Base-by-base conservation (phyloP, 1,140 invertebrate species). In the Euborellia annulipes region DNA sequence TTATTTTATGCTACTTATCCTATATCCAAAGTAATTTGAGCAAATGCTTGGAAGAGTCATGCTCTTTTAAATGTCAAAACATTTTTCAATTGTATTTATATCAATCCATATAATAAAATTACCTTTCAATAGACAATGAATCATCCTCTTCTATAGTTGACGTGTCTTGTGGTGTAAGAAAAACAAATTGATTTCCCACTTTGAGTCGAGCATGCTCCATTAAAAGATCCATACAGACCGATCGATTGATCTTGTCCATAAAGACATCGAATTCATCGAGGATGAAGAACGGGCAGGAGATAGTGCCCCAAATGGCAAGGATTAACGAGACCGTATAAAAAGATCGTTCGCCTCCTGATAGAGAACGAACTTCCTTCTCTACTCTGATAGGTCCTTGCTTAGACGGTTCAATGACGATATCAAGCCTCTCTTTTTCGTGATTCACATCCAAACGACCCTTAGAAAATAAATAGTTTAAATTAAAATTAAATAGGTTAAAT, bases 211-310 rank as follows among this genome's bases (percentile, higher is more conserved):
- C 76, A 58, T 82, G 74, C 46, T 69, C 58, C 18, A 84, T 56
- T 8, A 85, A 63, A 44, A 84, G 67, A 47, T 79, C 69, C 59
- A 83, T 73, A 34, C 79, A 76, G 36, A 72, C 69, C 48, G 71
- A 68, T 11, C 81, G 69, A 60, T 84, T 84, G 4, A 82, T 65
- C 58, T 79, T 75, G 59, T 86, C 92, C 85, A 98, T 96, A 61
- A 92, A 98, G 0, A 98, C 92, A 62, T 98, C 94, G 63, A 97
- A 97, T 69, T 98, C 94, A 62, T 98, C 94, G 36, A 98, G 68
- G 58, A 95, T 91, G 59, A 89, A 84, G 62, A 98, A 96, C 0
- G 94, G 94, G 47, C 87, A 75, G 49, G 84, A 76, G 54, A 88
- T 82, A 42, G 79, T 81, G 36, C 88, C 80, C 94, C 94, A 98